Conservation (phyloP, 2,797 vertebrate species). For the Melanotaenia trifasciata region DNA sequence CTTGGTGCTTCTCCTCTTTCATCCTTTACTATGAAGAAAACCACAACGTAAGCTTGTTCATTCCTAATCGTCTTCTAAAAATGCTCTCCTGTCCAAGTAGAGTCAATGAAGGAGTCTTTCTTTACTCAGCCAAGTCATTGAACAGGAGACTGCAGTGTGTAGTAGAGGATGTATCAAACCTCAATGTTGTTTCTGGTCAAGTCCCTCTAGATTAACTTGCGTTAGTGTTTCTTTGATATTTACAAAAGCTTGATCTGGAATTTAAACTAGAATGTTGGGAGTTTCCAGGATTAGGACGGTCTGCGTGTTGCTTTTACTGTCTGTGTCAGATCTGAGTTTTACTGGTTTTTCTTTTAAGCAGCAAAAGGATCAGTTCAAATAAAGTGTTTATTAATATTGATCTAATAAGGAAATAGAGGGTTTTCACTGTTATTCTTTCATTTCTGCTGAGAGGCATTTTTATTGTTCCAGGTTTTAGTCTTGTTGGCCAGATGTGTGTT, state of each 20-base stretch:
- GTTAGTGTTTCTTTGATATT: neutral
- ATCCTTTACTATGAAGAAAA: constrained; percentile 41
- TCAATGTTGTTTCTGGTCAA: neutral
- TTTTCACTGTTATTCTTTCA: no score
- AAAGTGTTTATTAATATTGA: no score
- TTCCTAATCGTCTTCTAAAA: constrained; percentile 13
- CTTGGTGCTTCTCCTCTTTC: constrained; percentile 65
- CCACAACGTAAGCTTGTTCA: constrained; percentile 18
- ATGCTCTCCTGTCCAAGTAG: neutral
- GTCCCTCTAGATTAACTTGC: neutral
- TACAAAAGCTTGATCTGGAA: neutral
- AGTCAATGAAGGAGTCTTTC: neutral
- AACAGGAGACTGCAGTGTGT: neutral
- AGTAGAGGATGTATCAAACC: neutral
- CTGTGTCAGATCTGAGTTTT: neutral
- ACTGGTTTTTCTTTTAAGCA: neutral
- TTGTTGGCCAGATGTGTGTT: no score
- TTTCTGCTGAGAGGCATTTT: no score
- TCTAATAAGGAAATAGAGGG: no score
- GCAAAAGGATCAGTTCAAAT: no score
- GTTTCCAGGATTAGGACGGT: neutral
- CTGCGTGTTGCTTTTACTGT: accelerated
- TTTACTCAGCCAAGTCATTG: constrained; percentile 3
- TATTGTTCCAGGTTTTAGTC: neutral
- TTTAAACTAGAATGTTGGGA: neutral